These are phyloP conservation scores for Cheirogaleus medius DNA, from an alignment of 2,113 vertebrate genomes.

Conservation along the genomic window DNA sequence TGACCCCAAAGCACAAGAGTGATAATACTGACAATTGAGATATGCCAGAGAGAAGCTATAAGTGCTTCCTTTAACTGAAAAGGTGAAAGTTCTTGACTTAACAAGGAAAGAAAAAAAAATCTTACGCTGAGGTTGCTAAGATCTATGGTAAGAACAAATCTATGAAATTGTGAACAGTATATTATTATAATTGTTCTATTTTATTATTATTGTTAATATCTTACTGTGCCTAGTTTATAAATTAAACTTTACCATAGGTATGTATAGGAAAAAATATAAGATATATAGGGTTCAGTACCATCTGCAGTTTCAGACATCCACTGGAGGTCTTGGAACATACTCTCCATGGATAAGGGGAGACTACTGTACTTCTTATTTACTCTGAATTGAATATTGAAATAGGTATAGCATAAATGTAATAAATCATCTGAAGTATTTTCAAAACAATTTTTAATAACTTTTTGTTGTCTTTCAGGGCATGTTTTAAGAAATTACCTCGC, in stretches of 20 bases:
- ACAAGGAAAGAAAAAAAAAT: background rate
- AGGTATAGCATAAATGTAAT: background rate
- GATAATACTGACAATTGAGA: background rate
- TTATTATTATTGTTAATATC: background rate
- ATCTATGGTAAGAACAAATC: background rate
- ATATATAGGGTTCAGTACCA: background rate
- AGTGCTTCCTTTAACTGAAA: background rate
- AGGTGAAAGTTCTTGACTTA: background rate
- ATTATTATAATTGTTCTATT: background rate
- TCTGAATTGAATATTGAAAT: constrained; percentile 19
- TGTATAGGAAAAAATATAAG: background rate
- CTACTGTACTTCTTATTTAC: background rate
- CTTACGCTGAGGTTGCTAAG: background rate
- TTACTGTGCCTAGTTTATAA: background rate
- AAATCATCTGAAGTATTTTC: background rate
- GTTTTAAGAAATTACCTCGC: constrained; percentile 98
- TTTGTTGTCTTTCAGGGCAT: constrained; percentile 88
- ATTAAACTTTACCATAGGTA: background rate
- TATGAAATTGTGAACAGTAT: background rate
- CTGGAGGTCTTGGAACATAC: background rate
- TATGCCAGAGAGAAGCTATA: background rate
- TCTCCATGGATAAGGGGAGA: background rate
- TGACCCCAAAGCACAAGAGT: background rate
- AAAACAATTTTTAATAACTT: constrained; percentile 2
- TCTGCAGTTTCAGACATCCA: background rate